Percentiles rank a stretch among this genome's conserved stretches.
phyloP scores from a whole-genome alignment of 2,797 vertebrate genomes.

The Mareca strepera region DNA sequence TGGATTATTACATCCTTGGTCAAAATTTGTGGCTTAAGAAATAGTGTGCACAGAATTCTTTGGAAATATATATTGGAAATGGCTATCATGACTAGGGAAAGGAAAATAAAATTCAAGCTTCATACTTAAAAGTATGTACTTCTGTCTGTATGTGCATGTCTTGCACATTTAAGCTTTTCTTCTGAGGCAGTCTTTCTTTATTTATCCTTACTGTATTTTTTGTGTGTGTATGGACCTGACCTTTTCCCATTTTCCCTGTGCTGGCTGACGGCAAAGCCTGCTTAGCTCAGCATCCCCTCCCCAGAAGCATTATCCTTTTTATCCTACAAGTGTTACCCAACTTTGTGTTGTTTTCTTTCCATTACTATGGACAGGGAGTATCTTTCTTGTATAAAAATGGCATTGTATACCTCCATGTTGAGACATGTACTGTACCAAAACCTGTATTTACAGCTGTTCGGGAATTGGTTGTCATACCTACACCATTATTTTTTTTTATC shows the following conservation, averaged over 20 bases:
- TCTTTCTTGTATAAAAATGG: background rate
- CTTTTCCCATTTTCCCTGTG: background rate
- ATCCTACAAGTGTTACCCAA: no score
- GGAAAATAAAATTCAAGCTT: background rate
- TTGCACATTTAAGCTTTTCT: background rate
- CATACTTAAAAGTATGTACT: background rate
- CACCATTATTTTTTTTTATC: background rate
- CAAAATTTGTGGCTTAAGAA: background rate
- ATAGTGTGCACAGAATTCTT: background rate
- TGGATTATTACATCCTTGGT: background rate
- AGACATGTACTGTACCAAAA: background rate
- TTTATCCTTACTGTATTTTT: background rate
- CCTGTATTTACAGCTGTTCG: background rate
- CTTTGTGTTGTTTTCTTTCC: background rate
- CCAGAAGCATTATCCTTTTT: background rate
- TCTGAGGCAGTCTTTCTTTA: background rate
- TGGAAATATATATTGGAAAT: background rate
- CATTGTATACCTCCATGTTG: background rate
- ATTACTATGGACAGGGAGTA: background rate
- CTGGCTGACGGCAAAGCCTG: background rate
- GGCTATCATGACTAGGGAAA: background rate
- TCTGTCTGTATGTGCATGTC: background rate
- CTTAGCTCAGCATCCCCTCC: background rate
- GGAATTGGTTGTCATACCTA: background rate
- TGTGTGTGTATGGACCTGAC: background rate